phyloP scores from a whole-genome alignment of 2,113 vertebrate genomes.

The Rhinolophus ferrumequinum region DNA sequence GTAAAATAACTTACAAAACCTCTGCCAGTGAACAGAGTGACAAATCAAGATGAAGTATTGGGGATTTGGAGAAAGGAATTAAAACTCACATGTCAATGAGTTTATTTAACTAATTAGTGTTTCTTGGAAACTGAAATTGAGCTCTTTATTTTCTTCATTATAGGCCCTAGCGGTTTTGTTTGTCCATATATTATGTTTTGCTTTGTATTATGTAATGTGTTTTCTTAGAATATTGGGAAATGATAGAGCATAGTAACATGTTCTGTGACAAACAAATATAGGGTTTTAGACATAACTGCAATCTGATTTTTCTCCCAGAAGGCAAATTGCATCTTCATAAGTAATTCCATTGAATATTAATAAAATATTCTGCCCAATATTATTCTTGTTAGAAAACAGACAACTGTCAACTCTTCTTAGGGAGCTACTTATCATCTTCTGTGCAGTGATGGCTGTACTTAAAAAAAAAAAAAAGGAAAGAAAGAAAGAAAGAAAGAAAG shows the following conservation, averaged over 20 bases:
- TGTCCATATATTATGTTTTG: background rate
- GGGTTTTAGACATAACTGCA: background rate
- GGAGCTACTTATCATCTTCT: background rate
- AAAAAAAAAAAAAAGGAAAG: background rate
- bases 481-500: background rate
- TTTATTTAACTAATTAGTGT: constrained; percentile 2
- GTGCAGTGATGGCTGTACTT: background rate
- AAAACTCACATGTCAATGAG: background rate
- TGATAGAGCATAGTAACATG: background rate
- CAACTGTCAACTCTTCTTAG: background rate
- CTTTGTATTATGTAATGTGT: background rate
- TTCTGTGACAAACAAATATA: background rate
- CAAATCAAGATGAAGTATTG: background rate
- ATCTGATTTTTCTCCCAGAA: background rate
- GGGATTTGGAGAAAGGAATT: background rate
- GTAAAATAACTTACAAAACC: background rate
- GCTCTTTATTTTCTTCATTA: background rate
- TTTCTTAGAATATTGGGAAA: background rate
- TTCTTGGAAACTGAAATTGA: background rate
- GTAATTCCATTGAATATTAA: background rate
- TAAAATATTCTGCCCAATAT: background rate
- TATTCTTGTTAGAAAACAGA: background rate
- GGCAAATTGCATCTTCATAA: background rate
- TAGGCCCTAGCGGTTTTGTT: background rate
- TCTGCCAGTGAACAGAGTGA: background rate